A percentile compares a stretch with the other conserved stretches of the same genome.
Conservation (phyloP, 2,888 invertebrate genomes). For the Minunthozetes semirufus region DNA sequence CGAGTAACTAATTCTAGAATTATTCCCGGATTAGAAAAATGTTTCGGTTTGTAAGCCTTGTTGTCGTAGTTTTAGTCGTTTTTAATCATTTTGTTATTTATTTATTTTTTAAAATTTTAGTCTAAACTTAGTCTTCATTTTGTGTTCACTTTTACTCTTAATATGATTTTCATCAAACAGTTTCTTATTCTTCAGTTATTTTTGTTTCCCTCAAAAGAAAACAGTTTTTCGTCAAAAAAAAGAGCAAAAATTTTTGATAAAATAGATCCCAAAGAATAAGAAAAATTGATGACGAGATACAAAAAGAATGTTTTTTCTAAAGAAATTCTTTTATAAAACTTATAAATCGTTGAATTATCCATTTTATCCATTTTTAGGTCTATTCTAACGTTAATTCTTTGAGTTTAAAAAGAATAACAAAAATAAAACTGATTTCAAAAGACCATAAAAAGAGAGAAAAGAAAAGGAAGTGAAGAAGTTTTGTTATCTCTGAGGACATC, state of each 20-base stretch:
- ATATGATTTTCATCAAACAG: no score
- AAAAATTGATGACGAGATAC: conserved; percentile 4
- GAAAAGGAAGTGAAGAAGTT: not conserved
- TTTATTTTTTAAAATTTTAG: not conserved
- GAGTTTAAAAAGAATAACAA: conserved; percentile 4
- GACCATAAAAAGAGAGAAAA: not conserved
- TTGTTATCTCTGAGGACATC: conserved; percentile 6
- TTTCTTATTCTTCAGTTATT: no score
- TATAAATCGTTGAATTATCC: not conserved
- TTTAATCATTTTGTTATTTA: not conserved
- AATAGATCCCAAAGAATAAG: not conserved
- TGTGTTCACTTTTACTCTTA: not conserved
- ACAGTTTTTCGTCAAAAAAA: not conserved
- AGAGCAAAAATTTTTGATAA: not conserved
- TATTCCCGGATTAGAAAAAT: not conserved
- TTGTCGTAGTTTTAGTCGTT: no score
- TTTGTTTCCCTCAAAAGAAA: not conserved
- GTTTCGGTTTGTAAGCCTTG: no score
- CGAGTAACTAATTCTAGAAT: not conserved
- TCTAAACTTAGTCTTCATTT: not conserved
- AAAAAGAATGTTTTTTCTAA: not conserved
- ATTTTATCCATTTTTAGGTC: not conserved
- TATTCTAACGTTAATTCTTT: not conserved
- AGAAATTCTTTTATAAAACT: not conserved
- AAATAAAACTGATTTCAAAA: not conserved